Base-by-base conservation (phyloP, 2,888 invertebrate genomes). In the Epistrophella euchroma region DNA sequence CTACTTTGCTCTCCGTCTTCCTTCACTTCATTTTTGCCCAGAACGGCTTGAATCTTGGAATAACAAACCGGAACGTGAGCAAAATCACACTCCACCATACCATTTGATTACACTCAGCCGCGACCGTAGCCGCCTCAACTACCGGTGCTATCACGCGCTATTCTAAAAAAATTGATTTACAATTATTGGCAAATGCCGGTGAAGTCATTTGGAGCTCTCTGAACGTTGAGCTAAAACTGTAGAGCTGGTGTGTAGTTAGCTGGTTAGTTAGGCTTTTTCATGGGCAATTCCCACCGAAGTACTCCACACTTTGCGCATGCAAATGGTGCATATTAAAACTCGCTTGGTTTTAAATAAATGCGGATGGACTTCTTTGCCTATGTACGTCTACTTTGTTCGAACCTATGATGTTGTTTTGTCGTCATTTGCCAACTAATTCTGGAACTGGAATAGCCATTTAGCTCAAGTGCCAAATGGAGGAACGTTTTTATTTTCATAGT, bases 181-280 rank as follows among this genome's bases (percentile, higher is more conserved):
- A 82, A 86, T 86, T 86, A 86, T 86, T 86, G 86, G 86, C 77
- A 78, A 86, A 86, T 82, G 86, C 86, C 86, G 78, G 81, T 86
- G 86, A 86, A 82, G 82, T 74, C 77, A 86, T 86, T 86, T 77
- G 86, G 73, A 80, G 58, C n/a, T 64, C 81, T 81, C 85, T 81
- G 55, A 70, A 77, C 64, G 43, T 43, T 62, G 10, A 62, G 58
- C 66, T 72, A 80, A 66, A 62, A 62, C 55, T 73, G 68, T 70
- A 76, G 17, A 68, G 70, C 85, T 74, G 25, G 6, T 25, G 74
- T 25, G 10, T 25, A 78, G 77, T 82, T 81, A 77, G 62, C 64
- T 52, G 70, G 86, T 70, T 81, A 86, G 86, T 74, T 71, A 62
- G 80, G 22, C 77, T 77, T 32, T 81, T 86, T 81, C 86, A 77